Evolutionary conservation across 2,113 vertebrate species (phyloP).

Genomic region (Crocuta crocuta): DNA sequence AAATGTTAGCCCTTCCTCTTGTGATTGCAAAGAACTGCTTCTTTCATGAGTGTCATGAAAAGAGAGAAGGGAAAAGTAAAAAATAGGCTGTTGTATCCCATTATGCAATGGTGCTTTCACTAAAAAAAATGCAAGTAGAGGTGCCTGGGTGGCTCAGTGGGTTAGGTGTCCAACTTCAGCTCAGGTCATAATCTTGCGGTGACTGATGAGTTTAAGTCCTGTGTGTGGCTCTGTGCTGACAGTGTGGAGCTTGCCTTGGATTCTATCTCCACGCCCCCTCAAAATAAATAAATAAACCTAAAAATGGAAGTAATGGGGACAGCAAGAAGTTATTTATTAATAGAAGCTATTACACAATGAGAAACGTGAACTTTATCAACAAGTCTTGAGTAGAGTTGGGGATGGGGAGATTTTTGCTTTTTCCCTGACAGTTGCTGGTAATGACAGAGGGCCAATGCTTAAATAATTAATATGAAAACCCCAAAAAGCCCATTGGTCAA

Average conservation of each 20-base stretch:
- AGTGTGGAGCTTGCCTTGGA: too few species aligned
- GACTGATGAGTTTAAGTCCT: too few species aligned
- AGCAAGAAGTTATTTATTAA: constrained; percentile 26
- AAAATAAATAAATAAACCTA: background rate
- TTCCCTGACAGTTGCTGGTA: background rate
- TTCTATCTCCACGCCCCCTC: too few species aligned
- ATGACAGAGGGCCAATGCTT: background rate
- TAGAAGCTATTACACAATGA: background rate
- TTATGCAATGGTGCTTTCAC: background rate
- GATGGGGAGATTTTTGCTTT: background rate
- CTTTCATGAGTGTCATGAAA: background rate
- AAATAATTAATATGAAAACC: constrained; percentile 19
- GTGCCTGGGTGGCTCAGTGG: too few species aligned
- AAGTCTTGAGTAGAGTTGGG: background rate
- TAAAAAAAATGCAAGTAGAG: background rate
- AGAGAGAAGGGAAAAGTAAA: background rate
- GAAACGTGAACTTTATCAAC: background rate
- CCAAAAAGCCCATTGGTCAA: background rate
- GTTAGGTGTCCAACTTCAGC: too few species aligned
- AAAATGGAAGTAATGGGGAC: background rate
- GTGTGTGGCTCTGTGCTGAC: too few species aligned
- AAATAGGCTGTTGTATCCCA: background rate
- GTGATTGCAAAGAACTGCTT: background rate
- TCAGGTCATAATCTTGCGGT: too few species aligned
- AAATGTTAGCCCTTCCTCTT: background rate